Conservation (phyloP, 2,888 invertebrate genomes). For the Drosophila rellima region DNA sequence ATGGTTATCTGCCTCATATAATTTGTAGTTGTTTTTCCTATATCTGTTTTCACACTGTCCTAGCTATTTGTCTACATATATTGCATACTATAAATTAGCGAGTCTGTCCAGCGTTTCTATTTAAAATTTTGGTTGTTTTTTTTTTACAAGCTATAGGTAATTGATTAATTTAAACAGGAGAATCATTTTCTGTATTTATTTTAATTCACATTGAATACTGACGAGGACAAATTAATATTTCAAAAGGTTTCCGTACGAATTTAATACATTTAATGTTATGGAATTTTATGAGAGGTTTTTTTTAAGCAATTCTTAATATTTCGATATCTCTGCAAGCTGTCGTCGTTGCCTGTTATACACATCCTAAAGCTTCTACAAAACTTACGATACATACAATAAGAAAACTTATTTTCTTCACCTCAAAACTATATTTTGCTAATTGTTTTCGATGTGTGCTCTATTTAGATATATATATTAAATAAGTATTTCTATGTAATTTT, state of each 20-base stretch:
- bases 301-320: neutral
- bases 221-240: neutral
- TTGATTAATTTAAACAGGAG: neutral
- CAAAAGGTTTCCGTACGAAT: neutral
- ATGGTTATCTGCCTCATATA: conserved; percentile 53
- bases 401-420: conserved; percentile 22
- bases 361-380: conserved; percentile 21
- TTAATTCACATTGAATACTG: neutral
- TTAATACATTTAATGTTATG: neutral
- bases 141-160: neutral
- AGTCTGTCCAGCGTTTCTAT: conserved; percentile 24
- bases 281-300: neutral
- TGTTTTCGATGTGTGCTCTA: conserved; percentile 20
- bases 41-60: conserved; percentile 21
- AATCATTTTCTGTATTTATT: neutral
- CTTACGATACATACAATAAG: conserved; percentile 17
- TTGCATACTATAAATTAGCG: neutral
- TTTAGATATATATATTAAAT: conserved; percentile 11
- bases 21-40: conserved; percentile 57
- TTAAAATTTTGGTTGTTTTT: neutral
- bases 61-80: conserved; percentile 27
- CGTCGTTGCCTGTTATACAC: conserved; percentile 52
- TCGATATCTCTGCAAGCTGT: conserved; percentile 25
- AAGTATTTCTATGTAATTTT: conserved; percentile 26
- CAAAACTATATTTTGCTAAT: conserved; percentile 21